Evolutionary conservation across 2,888 invertebrate genomes (phyloP), one percentile per base, ranked within the genome.

Genomic region (Perizoma flavofasciatum): DNA sequence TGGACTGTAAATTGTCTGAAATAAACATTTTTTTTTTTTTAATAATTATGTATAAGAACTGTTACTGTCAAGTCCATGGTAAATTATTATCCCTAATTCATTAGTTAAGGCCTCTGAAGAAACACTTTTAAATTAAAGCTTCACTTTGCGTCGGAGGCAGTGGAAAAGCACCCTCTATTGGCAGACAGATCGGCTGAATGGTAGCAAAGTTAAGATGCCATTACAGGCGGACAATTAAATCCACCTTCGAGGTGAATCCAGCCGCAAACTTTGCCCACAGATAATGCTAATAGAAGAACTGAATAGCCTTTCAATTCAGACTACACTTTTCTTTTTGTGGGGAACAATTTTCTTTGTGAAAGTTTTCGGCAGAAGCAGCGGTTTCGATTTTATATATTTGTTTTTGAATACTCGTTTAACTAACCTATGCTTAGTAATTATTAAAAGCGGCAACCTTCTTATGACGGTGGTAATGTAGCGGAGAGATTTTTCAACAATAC

Each of bases 181-280:
- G 63, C 64, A 65, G 71, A 69, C 66, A 68, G 35, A 34, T 7
- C 9, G 44, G 39, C 49, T 59, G 68, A 68, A 71, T 70, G 69
- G 70, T 69, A 69, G 73, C 59, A 55, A 67, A 82, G 78, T 81
- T 82, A 82, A 84, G 83, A 79, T 66, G 75, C 78, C 74, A 81
- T 83, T 83, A 82, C 66, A 72, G 62, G 65, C 73, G 74, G 77
- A 81, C 82, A 82, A 82, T 87, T 86, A 83, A 86, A 84, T 78
- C 78, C 77, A 81, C 81, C 79, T 82, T 69, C 66, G 68, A 77
- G 71, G 73, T 75, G 68, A 70, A 54, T 37, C 37, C 6, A 37
- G 7, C 37, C 7, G 49, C 59, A 22, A 50, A 54, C 56, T 61
- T 59, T 59, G 49, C 54, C 59, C 63, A 40, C 56, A 55, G 63